phyloP scores from a whole-genome alignment of 2,888 invertebrate species.

The Athrips mouffetella region DNA sequence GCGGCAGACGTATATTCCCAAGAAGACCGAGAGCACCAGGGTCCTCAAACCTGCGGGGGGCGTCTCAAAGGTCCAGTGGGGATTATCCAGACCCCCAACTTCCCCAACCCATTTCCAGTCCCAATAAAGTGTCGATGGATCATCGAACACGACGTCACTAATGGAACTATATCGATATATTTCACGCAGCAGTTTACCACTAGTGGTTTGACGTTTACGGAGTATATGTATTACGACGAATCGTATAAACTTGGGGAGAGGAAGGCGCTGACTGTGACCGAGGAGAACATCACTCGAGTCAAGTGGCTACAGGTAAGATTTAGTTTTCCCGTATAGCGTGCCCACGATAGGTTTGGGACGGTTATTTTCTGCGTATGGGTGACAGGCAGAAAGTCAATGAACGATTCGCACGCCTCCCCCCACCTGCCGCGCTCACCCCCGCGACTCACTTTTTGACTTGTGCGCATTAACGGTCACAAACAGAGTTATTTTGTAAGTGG shows the following conservation, averaged over 20 bases:
- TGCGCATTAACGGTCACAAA: too few species aligned
- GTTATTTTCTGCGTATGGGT: too few species aligned
- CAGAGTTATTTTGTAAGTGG: too few species aligned
- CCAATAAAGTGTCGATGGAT: constrained; percentile 93
- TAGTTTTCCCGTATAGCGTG: background rate
- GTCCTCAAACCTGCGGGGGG: constrained; percentile 81
- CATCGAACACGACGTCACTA: constrained; percentile 86
- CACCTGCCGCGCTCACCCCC: too few species aligned
- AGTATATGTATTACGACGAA: constrained; percentile 86
- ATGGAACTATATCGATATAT: constrained; percentile 89
- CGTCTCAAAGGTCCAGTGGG: constrained; percentile 82
- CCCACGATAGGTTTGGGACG: background rate
- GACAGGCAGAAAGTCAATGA: too few species aligned
- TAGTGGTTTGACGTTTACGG: constrained; percentile 86
- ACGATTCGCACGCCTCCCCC: too few species aligned
- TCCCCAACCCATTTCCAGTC: constrained; percentile 87
- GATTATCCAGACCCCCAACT: constrained; percentile 88
- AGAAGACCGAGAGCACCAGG: constrained; percentile 54
- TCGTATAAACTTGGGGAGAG: constrained; percentile 82
- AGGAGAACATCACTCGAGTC: constrained; percentile 84
- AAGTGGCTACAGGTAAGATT: constrained; percentile 73
- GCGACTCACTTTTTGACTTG: too few species aligned
- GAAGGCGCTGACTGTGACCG: constrained; percentile 83
- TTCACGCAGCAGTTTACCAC: constrained; percentile 92
- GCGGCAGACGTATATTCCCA: constrained; percentile 46